These are phyloP conservation scores for Muscina levida DNA, from an alignment of 2,888 invertebrate genomes.

Conservation along the genomic window DNA sequence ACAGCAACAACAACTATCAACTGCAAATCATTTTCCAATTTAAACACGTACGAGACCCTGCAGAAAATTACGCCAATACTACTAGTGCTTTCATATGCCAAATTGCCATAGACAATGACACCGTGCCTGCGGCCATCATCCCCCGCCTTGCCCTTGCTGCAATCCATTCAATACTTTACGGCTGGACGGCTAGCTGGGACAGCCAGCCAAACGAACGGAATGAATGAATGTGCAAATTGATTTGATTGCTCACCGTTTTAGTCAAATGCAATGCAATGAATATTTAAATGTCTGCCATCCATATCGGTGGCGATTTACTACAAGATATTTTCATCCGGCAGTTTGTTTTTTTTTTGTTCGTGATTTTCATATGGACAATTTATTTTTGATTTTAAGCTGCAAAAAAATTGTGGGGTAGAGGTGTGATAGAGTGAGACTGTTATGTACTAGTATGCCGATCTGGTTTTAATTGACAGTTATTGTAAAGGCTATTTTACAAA, in stretches of 20 bases:
- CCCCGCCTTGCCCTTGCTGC: too few species aligned
- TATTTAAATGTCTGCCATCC: constrained; percentile 34
- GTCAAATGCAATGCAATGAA: constrained; percentile 21
- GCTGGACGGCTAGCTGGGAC: background rate
- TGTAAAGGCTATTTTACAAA: too few species aligned
- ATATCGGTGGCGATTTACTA: constrained; percentile 1
- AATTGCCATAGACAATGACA: constrained; percentile 58
- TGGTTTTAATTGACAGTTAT: too few species aligned
- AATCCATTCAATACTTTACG: too few species aligned
- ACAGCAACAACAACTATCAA: background rate
- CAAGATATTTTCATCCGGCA: constrained; percentile 10
- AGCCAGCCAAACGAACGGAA: background rate
- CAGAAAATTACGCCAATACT: too few species aligned
- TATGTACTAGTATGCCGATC: too few species aligned
- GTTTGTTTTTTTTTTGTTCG: too few species aligned
- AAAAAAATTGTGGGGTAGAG: too few species aligned
- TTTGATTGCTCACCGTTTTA: constrained; percentile 35
- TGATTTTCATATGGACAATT: constrained; percentile 18
- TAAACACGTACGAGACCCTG: constrained; percentile 53
- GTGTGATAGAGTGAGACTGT: too few species aligned
- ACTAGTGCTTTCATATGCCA: too few species aligned
- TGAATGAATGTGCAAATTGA: too few species aligned
- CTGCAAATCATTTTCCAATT: constrained; percentile 53
- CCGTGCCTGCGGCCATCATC: constrained; percentile 17
- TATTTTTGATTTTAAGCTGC: constrained; percentile 1